phyloP scores from a whole-genome alignment of 2,113 vertebrate species.

The Megaceryle maxima region DNA sequence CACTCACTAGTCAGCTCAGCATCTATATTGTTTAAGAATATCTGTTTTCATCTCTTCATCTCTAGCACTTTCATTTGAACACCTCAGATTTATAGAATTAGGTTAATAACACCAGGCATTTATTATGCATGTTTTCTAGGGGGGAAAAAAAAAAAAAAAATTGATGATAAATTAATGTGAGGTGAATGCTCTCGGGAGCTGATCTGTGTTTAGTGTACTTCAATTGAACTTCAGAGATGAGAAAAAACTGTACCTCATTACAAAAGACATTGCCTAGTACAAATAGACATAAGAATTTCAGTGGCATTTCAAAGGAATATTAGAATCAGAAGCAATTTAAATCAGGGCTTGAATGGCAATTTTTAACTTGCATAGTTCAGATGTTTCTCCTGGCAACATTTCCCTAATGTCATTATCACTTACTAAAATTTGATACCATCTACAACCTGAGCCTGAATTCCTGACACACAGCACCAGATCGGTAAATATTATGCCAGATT shows the following conservation, averaged over 20 bases:
- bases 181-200: background rate
- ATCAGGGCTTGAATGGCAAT: background rate
- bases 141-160: background rate
- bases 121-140: background rate
- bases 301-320: constrained; percentile 12
- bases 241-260: background rate
- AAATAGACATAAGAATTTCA: background rate
- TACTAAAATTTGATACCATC: constrained; percentile 58
- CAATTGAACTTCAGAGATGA: background rate
- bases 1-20: background rate
- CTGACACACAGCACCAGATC: constrained; percentile 21
- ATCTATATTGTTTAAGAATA: background rate
- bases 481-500: constrained; percentile 41
- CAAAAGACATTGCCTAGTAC: background rate
- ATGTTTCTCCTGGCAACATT: constrained; percentile 50
- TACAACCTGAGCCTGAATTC: constrained; percentile 52
- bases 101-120: background rate
- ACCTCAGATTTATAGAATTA: background rate
- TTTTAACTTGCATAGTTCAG: constrained; percentile 50
- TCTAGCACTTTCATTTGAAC: background rate
- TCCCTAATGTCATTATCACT: constrained; percentile 49
- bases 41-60: background rate
- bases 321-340: background rate
- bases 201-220: background rate
- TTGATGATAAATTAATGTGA: background rate